Base-by-base conservation (phyloP, 2,888 invertebrate genomes). In the Galeopsomyia nigrocyanea region DNA sequence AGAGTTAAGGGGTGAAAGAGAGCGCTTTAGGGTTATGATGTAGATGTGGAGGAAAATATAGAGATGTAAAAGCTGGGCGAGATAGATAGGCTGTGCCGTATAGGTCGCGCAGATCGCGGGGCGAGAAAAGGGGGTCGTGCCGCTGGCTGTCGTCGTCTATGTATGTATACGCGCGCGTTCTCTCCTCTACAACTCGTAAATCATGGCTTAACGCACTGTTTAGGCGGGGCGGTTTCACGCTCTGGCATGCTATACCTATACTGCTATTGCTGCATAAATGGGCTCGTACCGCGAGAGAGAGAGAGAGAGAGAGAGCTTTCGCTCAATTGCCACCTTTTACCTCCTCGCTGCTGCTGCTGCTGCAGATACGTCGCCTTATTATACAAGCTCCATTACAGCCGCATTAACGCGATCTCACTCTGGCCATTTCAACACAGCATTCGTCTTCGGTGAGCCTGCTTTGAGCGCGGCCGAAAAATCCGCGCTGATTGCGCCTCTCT, bases 171-270 rank as follows among this genome's bases (percentile, higher is more conserved):
- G 75, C 26, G 26, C 26, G 75, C 76, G 77, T 82, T 85, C 85
- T 84, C 84, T 85, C 85, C 39, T 39, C 13, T 39, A 3, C 1
- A 3, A 5, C 39, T 39, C 39, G 39, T 39, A 39, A 39, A 39
- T 39, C 39, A 39, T 82, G 81, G 81, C 84, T 83, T 85, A 85
- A 85, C 83, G 80, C 84, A 81, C 76, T 85, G 84, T 85, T 85
- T 85, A 85, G 83, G 83, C 83, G 85, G 84, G 85, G 85, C 84
- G 85, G 85, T 85, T 85, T 85, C 84, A 85, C 84, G 85, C 84
- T 85, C 85, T 84, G 39, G 39, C 39, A 26, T 26, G 26, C 83
- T 83, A 83, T 39, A 39, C 39, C 13, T 80, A 83, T 82, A 83
- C 82, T 82, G 82, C 78, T n/a, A n/a, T n/a, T n/a, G 77, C 76